Conservation (phyloP, 2,888 invertebrate species). For the Thereva nobilitata region DNA sequence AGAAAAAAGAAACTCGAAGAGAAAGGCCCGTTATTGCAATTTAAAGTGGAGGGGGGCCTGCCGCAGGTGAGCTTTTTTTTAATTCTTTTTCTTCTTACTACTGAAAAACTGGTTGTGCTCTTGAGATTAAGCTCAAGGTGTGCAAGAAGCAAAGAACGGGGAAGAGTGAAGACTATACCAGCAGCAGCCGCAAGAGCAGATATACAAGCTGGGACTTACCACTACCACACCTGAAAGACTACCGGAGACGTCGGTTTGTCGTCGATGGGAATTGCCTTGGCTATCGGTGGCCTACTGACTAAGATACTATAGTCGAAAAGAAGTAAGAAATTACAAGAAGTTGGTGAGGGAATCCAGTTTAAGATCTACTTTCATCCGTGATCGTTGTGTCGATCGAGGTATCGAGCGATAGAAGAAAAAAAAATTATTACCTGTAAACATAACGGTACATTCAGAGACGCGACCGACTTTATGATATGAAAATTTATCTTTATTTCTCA, state of each 20-base stretch:
- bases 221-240: no score
- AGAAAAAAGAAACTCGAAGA: constrained; percentile 24
- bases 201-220: no score
- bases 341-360: constrained; percentile 29
- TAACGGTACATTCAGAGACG: background rate
- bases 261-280: background rate
- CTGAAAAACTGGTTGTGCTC: constrained; percentile 1
- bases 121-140: no score
- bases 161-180: no score
- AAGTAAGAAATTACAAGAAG: background rate
- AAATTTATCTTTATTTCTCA: no score
- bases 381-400: constrained; percentile 8
- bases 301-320: constrained; percentile 5
- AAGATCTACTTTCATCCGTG: constrained; percentile 27
- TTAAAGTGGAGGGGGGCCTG: background rate
- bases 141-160: no score
- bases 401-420: background rate
- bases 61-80: background rate
- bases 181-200: no score
- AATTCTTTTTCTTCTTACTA: background rate
- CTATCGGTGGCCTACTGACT: constrained; percentile 26
- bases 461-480: no score
- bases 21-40: constrained; percentile 31
- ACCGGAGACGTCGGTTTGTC: background rate
- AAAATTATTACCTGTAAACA: background rate